Evolutionary conservation across 2,888 invertebrate species (phyloP).

Genomic region (Drosophila nr. perissopoda): DNA sequence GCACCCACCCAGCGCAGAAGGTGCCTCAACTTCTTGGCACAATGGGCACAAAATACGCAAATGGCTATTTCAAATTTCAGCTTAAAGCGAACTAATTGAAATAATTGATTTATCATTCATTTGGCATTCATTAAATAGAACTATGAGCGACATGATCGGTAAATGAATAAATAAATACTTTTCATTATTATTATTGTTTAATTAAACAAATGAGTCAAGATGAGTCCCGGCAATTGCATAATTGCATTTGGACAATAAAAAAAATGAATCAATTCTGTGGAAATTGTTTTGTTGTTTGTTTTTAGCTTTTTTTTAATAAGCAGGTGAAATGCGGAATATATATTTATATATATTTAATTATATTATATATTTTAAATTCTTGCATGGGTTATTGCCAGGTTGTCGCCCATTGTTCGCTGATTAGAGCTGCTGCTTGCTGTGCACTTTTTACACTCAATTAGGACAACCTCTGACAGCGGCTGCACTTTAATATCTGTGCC

Average conservation of each 20-base stretch:
- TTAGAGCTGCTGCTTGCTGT: constrained; percentile 19
- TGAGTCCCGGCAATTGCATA: not conserved
- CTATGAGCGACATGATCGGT: not conserved
- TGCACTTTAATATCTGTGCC: constrained; percentile 13
- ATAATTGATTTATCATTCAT: not conserved
- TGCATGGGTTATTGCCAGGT: not conserved
- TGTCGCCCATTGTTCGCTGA: constrained; percentile 30
- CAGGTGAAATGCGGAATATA: not conserved
- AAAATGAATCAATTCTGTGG: not conserved
- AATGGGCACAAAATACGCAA: constrained; percentile 24
- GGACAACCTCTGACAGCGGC: constrained; percentile 14
- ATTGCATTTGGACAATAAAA: not conserved
- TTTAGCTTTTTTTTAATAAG: not conserved
- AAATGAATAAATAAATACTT: not conserved
- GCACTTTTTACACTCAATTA: constrained; percentile 51
- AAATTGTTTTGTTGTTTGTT: not conserved
- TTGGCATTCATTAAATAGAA: not conserved
- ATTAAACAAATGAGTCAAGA: not conserved
- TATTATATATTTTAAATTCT: too few species aligned
- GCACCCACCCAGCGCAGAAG: constrained; percentile 5
- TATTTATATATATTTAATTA: not conserved
- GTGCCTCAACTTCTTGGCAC: constrained; percentile 22
- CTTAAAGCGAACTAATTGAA: not conserved
- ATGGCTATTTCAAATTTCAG: not conserved
- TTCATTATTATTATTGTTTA: too few species aligned